Conservation (phyloP, 2,113 vertebrate species). For the pig (Sus scrofa) region T2T-Sscrofa CM000813.6:39921501-39922000, state of each 20-base stretch:
- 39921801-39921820: background rate
- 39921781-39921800: background rate
- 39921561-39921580: constrained; percentile 5
- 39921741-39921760: background rate
- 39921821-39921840: background rate
- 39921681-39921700: background rate
- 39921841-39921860: too few species aligned
- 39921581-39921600: background rate
- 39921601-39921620: background rate
- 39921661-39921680: background rate
- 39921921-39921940: background rate
- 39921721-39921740: background rate
- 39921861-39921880: background rate
- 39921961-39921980: background rate
- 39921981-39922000: background rate
- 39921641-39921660: background rate
- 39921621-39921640: background rate
- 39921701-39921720: background rate
- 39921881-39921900: background rate
- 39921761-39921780: constrained; percentile 3
- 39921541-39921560: constrained; percentile 13
- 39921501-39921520: background rate
- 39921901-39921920: constrained; percentile 2
- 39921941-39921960: background rate
- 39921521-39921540: background rate